Percentiles rank a stretch among this genome's conserved stretches.
These are phyloP conservation scores for Raja brachyura DNA, from an alignment of 2,113 vertebrate species.

Conservation along the genomic window DNA sequence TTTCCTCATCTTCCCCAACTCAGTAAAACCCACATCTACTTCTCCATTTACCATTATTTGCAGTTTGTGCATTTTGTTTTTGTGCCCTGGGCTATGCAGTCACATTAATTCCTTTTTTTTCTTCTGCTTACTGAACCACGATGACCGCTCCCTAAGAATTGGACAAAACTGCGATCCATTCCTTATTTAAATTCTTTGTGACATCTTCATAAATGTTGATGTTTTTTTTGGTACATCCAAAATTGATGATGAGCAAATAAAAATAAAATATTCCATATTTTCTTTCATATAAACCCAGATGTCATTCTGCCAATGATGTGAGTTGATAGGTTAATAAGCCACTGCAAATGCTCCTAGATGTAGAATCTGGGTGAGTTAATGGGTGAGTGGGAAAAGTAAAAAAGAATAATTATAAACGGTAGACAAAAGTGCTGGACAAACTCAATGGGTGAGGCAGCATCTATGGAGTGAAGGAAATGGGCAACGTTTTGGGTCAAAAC, in stretches of 20 bases:
- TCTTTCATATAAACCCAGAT: background rate
- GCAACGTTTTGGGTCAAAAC: too few species aligned
- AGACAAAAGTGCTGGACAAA: too few species aligned
- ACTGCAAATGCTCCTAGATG: too few species aligned
- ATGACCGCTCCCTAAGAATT: background rate
- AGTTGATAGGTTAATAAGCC: too few species aligned
- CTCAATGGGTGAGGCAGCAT: too few species aligned
- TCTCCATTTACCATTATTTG: background rate
- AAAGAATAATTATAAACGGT: too few species aligned
- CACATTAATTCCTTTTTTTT: background rate
- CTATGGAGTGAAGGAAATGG: too few species aligned
- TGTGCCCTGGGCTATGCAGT: background rate
- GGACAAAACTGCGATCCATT: background rate
- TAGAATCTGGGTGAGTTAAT: too few species aligned
- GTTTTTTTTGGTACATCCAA: too few species aligned
- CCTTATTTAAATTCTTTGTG: too few species aligned
- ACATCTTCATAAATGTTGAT: too few species aligned
- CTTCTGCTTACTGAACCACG: background rate
- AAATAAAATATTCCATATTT: background rate
- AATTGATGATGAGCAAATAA: background rate
- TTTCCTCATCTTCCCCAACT: background rate
- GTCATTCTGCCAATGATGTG: background rate
- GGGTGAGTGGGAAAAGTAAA: too few species aligned
- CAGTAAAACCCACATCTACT: background rate
- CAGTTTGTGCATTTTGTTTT: background rate